These are phyloP conservation scores for Drosophila dives DNA, from an alignment of 2,888 invertebrate species.

Conservation along the genomic window DNA sequence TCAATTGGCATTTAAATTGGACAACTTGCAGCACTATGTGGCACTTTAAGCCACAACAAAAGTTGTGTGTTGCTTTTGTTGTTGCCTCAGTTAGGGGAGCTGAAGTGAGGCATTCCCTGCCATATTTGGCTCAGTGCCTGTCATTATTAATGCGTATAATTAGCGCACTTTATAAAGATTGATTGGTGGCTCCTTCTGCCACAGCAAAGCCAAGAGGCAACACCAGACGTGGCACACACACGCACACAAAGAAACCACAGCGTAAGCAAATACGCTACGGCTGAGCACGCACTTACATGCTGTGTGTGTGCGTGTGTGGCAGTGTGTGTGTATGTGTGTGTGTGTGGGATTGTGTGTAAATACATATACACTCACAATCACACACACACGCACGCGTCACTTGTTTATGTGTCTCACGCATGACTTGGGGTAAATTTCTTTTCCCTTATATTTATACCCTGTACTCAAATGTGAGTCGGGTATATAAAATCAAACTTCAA, in stretches of 20 bases:
- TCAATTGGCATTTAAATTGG: constrained; percentile 8
- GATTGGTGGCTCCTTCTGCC: constrained; percentile 61
- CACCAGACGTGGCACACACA: constrained; percentile 37
- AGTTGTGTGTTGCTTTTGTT: constrained; percentile 20
- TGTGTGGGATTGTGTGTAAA: background rate
- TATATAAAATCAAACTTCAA: background rate
- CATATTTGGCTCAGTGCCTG: constrained; percentile 40
- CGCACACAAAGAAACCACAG: constrained; percentile 52
- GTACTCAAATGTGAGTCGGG: background rate
- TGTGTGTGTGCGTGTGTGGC: background rate
- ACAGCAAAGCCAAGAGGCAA: constrained; percentile 34
- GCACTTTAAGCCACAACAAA: constrained; percentile 29
- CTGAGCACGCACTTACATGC: constrained; percentile 18
- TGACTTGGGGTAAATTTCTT: constrained; percentile 69
- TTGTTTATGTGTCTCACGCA: constrained; percentile 75
- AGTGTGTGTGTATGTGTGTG: background rate
- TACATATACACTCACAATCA: constrained; percentile 23
- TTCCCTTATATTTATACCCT: constrained; percentile 34
- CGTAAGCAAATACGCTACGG: constrained; percentile 54
- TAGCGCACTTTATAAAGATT: constrained; percentile 76
- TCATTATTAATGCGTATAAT: constrained; percentile 76
- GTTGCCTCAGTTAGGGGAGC: background rate
- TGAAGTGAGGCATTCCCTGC: background rate
- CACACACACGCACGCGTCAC: constrained; percentile 33
- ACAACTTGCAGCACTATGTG: constrained; percentile 5